phyloP scores from a whole-genome alignment of 2,797 vertebrate species.

The Anabacerthia variegaticeps region DNA sequence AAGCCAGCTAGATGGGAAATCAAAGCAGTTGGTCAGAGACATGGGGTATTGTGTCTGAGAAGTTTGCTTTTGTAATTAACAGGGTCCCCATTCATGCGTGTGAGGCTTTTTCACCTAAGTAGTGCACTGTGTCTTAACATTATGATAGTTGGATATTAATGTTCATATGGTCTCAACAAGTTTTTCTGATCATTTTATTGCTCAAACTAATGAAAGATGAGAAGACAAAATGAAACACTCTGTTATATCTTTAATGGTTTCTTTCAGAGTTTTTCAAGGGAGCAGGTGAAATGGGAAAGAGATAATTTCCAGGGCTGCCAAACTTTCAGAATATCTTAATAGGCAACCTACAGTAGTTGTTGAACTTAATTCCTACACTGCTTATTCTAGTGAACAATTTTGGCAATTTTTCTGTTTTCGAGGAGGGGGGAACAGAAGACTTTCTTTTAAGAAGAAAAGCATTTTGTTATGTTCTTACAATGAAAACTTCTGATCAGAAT shows the following conservation, averaged over 20 bases:
- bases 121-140: background rate
- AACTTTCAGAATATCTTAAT: background rate
- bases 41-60: background rate
- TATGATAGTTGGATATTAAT: background rate
- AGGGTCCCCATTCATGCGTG: background rate
- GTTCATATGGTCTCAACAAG: accelerated
- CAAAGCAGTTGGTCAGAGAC: background rate
- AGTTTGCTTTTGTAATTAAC: background rate
- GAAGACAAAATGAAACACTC: background rate
- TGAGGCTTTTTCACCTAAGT: background rate
- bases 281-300: background rate
- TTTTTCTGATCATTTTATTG: background rate
- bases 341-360: background rate
- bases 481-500: background rate
- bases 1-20: background rate
- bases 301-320: background rate
- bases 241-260: background rate
- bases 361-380: background rate
- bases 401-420: background rate
- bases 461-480: background rate
- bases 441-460: background rate
- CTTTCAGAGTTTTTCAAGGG: background rate
- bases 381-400: background rate
- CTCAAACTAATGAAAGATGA: background rate
- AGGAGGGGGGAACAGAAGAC: accelerated